phyloP scores from a whole-genome alignment of 1,140 invertebrate genomes.

The Harlomillsia oculata region DNA sequence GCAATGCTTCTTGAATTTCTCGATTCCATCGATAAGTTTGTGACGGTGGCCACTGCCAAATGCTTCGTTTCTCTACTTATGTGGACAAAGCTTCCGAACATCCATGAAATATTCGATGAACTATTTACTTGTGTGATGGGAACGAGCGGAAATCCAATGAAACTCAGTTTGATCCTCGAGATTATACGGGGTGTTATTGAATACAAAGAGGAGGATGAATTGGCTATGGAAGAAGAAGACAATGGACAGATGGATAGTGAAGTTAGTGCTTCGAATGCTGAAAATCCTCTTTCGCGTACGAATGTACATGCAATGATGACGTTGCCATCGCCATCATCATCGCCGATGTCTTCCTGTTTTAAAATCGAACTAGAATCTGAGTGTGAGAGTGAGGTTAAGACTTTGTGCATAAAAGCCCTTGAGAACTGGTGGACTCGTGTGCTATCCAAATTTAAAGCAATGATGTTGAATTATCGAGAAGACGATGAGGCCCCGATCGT shows the following conservation, averaged over 20 bases:
- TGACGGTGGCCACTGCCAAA: constrained; percentile 66
- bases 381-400: constrained; percentile 67
- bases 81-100: constrained; percentile 51
- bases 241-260: not conserved
- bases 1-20: constrained; percentile 70
- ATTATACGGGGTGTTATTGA: constrained; percentile 74
- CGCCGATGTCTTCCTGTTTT: constrained; percentile 1
- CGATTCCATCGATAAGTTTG: constrained; percentile 63
- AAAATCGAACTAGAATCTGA: constrained; percentile 49
- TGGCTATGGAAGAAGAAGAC: constrained; percentile 43
- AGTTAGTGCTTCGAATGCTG: not conserved
- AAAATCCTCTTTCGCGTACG: not conserved
- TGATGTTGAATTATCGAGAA: constrained; percentile 46
- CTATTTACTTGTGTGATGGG: constrained; percentile 27
- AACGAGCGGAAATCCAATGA: constrained; percentile 42
- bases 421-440: constrained; percentile 70
- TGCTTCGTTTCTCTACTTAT: constrained; percentile 72
- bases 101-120: constrained; percentile 49
- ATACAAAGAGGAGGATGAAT: constrained; percentile 68
- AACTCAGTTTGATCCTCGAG: constrained; percentile 71
- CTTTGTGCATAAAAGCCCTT: constrained; percentile 68
- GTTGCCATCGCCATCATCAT: not conserved
- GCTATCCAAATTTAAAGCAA: constrained; percentile 50
- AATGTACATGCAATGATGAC: not conserved
- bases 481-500: constrained; percentile 56